A percentile compares a stretch with the other conserved stretches of the same genome.
Conservation (phyloP, 2,797 vertebrate genomes). For the Tapera naevia region DNA sequence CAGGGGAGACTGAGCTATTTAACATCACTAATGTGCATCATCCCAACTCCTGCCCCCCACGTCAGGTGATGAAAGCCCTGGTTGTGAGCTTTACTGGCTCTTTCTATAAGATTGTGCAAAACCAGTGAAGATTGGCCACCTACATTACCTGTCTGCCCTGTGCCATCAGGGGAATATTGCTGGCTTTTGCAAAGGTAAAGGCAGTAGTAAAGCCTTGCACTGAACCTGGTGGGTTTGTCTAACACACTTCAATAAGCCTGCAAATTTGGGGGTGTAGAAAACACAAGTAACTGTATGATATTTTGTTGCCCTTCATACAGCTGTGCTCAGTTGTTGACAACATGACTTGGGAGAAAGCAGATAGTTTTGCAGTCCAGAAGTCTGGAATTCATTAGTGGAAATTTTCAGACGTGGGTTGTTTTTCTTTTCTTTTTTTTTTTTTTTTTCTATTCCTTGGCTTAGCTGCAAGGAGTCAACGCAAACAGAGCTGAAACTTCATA, state of each 20-base stretch:
- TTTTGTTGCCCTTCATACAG: conserved; percentile 57
- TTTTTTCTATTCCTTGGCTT: conserved; percentile 11
- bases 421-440: background rate
- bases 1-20: background rate
- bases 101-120: background rate
- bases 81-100: background rate
- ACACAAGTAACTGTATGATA: conserved; percentile 22
- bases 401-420: conserved; percentile 46
- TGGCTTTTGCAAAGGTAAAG: background rate
- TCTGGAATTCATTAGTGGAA: conserved; percentile 74
- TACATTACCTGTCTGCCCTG: background rate
- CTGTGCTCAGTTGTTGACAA: conserved; percentile 66
- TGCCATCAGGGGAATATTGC: background rate
- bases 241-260: background rate
- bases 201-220: background rate
- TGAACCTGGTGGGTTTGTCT: background rate
- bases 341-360: conserved; percentile 49
- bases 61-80: background rate
- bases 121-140: background rate
- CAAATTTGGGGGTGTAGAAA: conserved; percentile 5
- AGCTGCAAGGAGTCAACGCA: conserved; percentile 57
- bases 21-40: background rate
- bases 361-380: conserved; percentile 36
- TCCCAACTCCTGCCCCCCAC: background rate
- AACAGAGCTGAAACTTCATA: conserved; percentile 51